Conservation (phyloP, 2,888 invertebrate genomes). For the Netelia melanura region DNA sequence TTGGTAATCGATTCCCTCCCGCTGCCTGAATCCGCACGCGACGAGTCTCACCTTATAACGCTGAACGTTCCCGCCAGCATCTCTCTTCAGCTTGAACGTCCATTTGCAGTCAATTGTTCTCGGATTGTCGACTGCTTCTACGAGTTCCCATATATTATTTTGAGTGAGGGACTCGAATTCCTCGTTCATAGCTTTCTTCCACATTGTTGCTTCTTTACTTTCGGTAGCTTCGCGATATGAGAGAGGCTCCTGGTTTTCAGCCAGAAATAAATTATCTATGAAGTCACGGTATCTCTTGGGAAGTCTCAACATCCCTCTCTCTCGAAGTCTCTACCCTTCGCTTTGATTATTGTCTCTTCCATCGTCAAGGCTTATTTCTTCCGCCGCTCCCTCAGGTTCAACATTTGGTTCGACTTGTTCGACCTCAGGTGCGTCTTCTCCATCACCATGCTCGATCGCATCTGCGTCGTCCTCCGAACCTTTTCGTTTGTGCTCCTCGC, state of each 20-base stretch:
- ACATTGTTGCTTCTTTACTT: neutral
- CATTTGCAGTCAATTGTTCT: constrained; percentile 34
- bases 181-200: constrained; percentile 19
- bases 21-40: constrained; percentile 32
- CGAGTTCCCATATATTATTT: constrained; percentile 19
- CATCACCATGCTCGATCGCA: neutral
- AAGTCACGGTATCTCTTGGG: constrained; percentile 32
- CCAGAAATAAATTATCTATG: constrained; percentile 20
- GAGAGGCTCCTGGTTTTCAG: constrained; percentile 32
- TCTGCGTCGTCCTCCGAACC: constrained; percentile 4
- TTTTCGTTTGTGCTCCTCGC: constrained; percentile 8
- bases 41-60: constrained; percentile 33
- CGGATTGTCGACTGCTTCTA: constrained; percentile 12
- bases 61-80: constrained; percentile 17
- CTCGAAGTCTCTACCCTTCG: constrained; percentile 28
- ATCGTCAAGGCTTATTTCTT: neutral
- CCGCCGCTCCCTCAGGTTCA: constrained; percentile 2
- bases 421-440: constrained; percentile 6
- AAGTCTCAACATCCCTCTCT: constrained; percentile 16
- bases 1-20: constrained; percentile 18
- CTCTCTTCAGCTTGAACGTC: constrained; percentile 36
- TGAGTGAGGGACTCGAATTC: constrained; percentile 17
- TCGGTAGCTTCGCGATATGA: constrained; percentile 26
- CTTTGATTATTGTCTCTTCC: constrained; percentile 5
- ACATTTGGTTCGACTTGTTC: neutral